Evolutionary conservation across 2,888 invertebrate genomes (phyloP).

Genomic region (Drosophila formosana): DNA sequence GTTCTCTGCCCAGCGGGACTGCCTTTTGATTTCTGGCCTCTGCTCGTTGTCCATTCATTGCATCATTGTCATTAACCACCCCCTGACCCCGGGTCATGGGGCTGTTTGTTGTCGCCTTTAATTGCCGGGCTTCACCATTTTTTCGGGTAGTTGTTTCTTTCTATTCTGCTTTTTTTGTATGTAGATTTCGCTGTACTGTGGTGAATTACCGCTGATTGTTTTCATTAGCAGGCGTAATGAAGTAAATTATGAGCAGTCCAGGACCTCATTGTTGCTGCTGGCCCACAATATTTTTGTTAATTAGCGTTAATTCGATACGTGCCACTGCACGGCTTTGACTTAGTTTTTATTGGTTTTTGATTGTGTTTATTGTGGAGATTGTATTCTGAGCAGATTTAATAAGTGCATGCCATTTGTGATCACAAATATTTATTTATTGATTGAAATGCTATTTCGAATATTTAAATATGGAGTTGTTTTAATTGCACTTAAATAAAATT

Average conservation of each 20-base stretch:
- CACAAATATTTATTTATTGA: neutral
- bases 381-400: neutral
- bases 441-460: no score
- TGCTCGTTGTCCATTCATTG: slow-evolving; percentile 43
- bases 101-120: slow-evolving; percentile 78
- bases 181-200: no score
- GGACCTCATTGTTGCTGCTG: slow-evolving; percentile 38
- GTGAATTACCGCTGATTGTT: slow-evolving; percentile 76
- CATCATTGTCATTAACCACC: slow-evolving; percentile 73
- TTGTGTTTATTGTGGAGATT: slow-evolving; percentile 25
- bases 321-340: slow-evolving; percentile 35
- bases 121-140: slow-evolving; percentile 53
- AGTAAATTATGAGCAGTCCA: slow-evolving; percentile 70
- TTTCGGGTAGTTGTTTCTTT: slow-evolving; percentile 46
- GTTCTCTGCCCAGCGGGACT: slow-evolving; percentile 52
- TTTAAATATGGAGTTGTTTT: no score
- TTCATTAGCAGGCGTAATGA: slow-evolving; percentile 74
- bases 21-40: slow-evolving; percentile 74
- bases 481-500: no score
- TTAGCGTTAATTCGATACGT: slow-evolving; percentile 72
- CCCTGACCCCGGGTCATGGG: slow-evolving; percentile 56
- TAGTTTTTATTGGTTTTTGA: slow-evolving; percentile 57
- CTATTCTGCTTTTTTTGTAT: slow-evolving; percentile 35
- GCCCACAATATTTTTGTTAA: slow-evolving; percentile 64
- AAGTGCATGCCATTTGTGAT: neutral